Conservation (phyloP, 2,797 vertebrate species). For the Anabacerthia variegaticeps region DNA sequence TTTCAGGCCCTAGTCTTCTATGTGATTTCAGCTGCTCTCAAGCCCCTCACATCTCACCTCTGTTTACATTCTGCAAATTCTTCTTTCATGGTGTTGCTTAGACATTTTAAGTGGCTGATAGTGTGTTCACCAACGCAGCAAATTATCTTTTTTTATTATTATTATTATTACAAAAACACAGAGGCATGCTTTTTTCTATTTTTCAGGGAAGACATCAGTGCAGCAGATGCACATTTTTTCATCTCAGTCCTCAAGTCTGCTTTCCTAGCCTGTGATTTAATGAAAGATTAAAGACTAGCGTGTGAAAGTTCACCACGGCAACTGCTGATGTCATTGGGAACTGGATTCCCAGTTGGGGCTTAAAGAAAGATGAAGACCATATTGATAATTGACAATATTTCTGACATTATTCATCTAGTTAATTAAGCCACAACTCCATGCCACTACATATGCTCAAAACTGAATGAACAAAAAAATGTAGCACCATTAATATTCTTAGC, state of each 20-base stretch:
- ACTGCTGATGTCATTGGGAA: constrained; percentile 53
- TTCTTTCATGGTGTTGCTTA: not conserved
- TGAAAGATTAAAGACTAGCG: constrained; percentile 49
- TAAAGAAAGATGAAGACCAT: constrained; percentile 6
- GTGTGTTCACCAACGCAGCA: not conserved
- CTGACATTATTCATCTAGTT: not conserved
- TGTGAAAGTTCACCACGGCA: constrained; percentile 52
- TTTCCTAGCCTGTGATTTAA: constrained; percentile 37
- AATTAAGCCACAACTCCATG: not conserved
- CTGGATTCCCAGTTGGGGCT: not conserved
- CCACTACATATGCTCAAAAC: not conserved
- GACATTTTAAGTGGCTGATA: not conserved
- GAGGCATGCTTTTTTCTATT: not conserved
- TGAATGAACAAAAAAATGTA: not conserved
- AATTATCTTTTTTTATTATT: not conserved
- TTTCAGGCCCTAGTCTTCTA: not conserved
- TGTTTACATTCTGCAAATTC: not conserved
- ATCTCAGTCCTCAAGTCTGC: not conserved
- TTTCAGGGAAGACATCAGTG: not conserved
- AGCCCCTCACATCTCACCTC: not conserved
- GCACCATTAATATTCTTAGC: not conserved
- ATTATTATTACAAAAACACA: not conserved
- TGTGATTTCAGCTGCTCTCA: not conserved
- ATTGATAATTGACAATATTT: constrained; percentile 41
- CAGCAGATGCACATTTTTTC: not conserved